phyloP scores from a whole-genome alignment of 2,113 vertebrate genomes.

The Anolis sagrei region DNA sequence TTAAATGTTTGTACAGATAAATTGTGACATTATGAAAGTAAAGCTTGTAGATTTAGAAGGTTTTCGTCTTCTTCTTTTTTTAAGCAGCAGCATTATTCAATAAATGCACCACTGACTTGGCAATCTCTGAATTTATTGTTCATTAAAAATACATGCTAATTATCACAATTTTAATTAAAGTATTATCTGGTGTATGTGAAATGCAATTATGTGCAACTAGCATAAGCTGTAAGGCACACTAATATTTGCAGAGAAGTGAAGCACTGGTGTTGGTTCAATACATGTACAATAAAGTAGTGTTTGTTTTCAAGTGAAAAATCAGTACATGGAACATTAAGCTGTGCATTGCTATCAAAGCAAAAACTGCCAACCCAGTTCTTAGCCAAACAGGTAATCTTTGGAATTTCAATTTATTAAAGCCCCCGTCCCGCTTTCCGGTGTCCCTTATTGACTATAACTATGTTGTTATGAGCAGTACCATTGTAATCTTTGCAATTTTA shows the following conservation, averaged over 20 bases:
- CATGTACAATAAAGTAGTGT: slow-evolving; percentile 57
- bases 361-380: neutral
- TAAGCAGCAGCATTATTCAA: slow-evolving; percentile 54
- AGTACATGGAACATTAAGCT: slow-evolving; percentile 55
- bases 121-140: slow-evolving; percentile 77
- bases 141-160: slow-evolving; percentile 77
- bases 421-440: neutral
- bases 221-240: slow-evolving; percentile 67
- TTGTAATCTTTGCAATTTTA: slow-evolving; percentile 34
- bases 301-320: slow-evolving; percentile 73
- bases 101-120: slow-evolving; percentile 63
- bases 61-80: neutral
- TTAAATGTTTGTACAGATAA: neutral
- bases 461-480: neutral
- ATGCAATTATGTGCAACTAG: slow-evolving; percentile 78
- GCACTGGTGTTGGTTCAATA: slow-evolving; percentile 58
- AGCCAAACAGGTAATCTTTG: slow-evolving; percentile 23
- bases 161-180: slow-evolving; percentile 80
- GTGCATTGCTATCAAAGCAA: slow-evolving; percentile 15
- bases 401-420: neutral
- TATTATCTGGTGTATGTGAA: slow-evolving; percentile 76
- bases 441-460: slow-evolving; percentile 15
- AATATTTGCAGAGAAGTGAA: slow-evolving; percentile 68
- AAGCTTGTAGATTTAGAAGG: slow-evolving; percentile 40
- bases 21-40: slow-evolving; percentile 25